Evolutionary conservation across 2,797 vertebrate species (phyloP).

Genomic region (Urophycis tenuis): DNA sequence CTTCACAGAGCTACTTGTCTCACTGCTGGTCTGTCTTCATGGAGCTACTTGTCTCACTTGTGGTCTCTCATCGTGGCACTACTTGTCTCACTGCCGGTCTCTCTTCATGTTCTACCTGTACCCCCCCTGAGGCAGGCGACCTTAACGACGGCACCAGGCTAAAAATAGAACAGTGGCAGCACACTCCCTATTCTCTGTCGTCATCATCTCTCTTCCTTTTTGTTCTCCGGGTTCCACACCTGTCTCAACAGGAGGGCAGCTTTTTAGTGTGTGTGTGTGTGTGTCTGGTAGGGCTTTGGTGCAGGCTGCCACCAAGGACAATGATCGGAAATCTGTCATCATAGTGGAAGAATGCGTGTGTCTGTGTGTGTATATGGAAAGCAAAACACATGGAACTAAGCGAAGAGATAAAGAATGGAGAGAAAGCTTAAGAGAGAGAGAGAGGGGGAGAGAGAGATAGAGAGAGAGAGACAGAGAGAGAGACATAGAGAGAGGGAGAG

Average conservation of each 20-base stretch:
- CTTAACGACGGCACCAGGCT: constrained; percentile 22
- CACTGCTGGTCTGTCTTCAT: too few species aligned
- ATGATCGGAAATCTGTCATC: constrained; percentile 29
- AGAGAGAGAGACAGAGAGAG: too few species aligned
- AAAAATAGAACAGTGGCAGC: constrained; percentile 50
- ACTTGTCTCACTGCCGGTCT: constrained; percentile 11
- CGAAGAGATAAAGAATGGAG: too few species aligned
- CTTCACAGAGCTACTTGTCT: too few species aligned
- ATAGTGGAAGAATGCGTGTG: constrained; percentile 14
- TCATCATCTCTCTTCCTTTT: constrained; percentile 20
- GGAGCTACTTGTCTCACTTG: too few species aligned
- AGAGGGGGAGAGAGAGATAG: too few species aligned
- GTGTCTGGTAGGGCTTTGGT: constrained; percentile 18
- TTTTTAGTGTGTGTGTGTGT: constrained; percentile 2
- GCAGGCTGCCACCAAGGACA: constrained; percentile 22
- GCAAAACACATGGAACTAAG: too few species aligned
- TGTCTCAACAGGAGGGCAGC: neutral
- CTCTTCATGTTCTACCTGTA: constrained; percentile 34
- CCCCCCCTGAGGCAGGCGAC: constrained; percentile 32
- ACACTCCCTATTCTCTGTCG: constrained; percentile 5
- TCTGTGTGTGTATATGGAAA: neutral
- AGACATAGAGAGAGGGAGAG: too few species aligned
- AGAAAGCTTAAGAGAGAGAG: too few species aligned
- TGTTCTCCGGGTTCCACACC: neutral
- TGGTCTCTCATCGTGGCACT: too few species aligned